Evolutionary conservation across 2,797 vertebrate species (phyloP).

Genomic region (Mormyrops boulengeri): DNA sequence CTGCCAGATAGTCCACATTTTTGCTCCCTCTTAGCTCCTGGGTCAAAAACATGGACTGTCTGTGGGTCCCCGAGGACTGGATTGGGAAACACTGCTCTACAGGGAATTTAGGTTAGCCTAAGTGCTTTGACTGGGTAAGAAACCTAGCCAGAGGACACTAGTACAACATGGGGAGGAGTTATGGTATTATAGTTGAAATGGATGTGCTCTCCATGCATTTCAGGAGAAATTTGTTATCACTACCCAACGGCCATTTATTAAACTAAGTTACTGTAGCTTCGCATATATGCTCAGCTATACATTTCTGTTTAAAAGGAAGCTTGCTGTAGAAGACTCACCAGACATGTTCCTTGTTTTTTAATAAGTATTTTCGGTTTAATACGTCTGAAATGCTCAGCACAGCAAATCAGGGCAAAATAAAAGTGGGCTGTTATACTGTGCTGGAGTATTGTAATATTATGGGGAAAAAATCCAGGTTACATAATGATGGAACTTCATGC

Average conservation of each 20-base stretch:
- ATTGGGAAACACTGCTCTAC: neutral
- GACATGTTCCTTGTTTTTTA: neutral
- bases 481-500: neutral
- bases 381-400: neutral
- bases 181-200: neutral
- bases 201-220: neutral
- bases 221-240: neutral
- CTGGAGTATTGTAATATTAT: neutral
- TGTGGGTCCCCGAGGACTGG: neutral
- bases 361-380: neutral
- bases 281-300: neutral
- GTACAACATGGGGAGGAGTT: neutral
- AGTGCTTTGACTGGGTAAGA: neutral
- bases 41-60: neutral
- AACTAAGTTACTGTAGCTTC: neutral
- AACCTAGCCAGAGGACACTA: neutral
- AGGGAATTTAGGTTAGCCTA: neutral
- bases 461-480: neutral
- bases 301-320: neutral
- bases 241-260: neutral
- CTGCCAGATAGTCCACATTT: neutral
- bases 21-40: neutral
- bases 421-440: neutral
- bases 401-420: neutral
- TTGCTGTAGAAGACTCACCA: neutral